phyloP scores from a whole-genome alignment of 2,888 invertebrate species.

The Chalcis sispes region DNA sequence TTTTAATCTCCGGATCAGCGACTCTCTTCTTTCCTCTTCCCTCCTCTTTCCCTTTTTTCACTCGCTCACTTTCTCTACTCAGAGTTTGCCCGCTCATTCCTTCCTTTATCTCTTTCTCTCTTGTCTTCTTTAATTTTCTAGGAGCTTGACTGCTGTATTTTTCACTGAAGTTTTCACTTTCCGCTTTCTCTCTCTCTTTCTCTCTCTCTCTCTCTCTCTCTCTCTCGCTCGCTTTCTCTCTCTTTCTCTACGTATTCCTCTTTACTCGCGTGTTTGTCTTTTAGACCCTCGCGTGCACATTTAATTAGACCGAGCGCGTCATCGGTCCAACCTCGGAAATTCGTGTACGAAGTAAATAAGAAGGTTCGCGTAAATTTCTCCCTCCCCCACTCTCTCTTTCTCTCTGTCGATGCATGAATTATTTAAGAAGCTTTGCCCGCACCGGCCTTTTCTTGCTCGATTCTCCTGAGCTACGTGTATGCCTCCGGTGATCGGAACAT shows the following conservation, averaged over 20 bases:
- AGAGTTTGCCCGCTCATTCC: not conserved
- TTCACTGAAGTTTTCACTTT: too few species aligned
- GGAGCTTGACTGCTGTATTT: not conserved
- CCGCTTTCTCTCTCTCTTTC: not conserved
- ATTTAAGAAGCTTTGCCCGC: not conserved
- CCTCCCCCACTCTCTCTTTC: too few species aligned
- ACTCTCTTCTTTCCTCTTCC: constrained; percentile 14
- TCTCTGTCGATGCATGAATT: not conserved
- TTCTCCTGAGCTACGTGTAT: not conserved
- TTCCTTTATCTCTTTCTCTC: not conserved
- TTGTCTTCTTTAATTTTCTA: not conserved
- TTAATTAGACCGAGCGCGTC: constrained; percentile 28
- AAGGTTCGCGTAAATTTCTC: too few species aligned
- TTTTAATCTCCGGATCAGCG: constrained; percentile 49
- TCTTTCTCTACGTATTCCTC: not conserved
- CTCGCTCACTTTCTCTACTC: not conserved
- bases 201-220: not conserved
- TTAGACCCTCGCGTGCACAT: not conserved
- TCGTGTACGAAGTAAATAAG: not conserved
- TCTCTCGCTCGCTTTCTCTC: not conserved
- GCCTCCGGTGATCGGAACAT: not conserved
- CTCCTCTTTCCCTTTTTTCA: not conserved
- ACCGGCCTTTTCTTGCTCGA: not conserved
- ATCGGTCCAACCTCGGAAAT: not conserved
- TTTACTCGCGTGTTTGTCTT: not conserved